Conservation (phyloP, 2,797 vertebrate species). For the Buceros bicornis region DNA sequence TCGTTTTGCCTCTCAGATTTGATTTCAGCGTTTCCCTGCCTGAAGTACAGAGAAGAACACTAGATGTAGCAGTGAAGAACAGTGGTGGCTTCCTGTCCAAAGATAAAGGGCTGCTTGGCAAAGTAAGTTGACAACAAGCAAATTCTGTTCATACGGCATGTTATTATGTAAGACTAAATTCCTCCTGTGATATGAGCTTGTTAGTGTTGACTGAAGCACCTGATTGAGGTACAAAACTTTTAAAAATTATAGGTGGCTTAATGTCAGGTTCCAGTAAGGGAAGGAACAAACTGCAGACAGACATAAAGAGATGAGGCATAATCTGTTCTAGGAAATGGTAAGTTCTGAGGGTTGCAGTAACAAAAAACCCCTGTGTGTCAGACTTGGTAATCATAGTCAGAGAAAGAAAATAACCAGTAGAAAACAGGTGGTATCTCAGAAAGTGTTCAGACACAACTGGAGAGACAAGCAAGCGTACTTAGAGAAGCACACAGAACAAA, state of each 20-base stretch:
- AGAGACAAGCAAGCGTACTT: background rate
- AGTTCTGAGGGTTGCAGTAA: background rate
- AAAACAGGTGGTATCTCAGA: background rate
- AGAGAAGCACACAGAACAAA: background rate
- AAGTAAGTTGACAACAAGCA: conserved; percentile 80
- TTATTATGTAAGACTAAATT: background rate
- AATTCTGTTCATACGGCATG: background rate
- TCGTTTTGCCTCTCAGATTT: conserved; percentile 81
- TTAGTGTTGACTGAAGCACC: background rate
- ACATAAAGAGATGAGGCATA: background rate
- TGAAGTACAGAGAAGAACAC: conserved; percentile 89
- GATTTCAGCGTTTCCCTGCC: conserved; percentile 93
- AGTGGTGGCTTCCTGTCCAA: conserved; percentile 94
- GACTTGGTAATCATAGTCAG: background rate
- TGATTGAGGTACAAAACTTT: background rate
- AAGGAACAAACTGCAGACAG: background rate
- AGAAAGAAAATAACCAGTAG: background rate
- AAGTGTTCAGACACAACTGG: background rate
- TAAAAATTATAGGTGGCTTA: background rate
- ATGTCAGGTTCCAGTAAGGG: background rate
- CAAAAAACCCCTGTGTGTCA: background rate
- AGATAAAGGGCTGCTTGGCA: conserved; percentile 96
- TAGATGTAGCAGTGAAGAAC: conserved; percentile 97
- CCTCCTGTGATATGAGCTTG: background rate
- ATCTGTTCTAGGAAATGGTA: background rate